Conservation (phyloP, 2,888 invertebrate genomes). For the Eupithecia exiguata region DNA sequence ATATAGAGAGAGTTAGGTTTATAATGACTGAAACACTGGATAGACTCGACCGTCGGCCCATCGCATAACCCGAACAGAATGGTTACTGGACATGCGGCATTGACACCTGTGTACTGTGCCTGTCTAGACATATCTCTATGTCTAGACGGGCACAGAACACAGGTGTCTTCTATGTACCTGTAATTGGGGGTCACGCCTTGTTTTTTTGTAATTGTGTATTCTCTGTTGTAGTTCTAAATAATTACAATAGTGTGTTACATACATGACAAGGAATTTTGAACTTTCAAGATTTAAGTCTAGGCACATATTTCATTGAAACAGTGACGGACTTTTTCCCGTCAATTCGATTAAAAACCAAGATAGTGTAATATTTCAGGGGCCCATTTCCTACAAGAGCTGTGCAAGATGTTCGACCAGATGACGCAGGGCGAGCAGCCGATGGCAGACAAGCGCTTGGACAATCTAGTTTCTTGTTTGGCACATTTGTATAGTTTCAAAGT, state of each 20-base stretch:
- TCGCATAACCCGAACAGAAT: slow-evolving; percentile 88
- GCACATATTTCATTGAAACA: neutral
- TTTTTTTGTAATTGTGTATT: too few species aligned
- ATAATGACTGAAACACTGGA: too few species aligned
- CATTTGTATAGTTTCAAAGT: slow-evolving; percentile 96
- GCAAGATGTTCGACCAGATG: slow-evolving; percentile 86
- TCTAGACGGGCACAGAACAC: too few species aligned
- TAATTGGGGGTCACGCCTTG: too few species aligned
- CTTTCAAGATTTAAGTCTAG: slow-evolving; percentile 80
- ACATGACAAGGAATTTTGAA: slow-evolving; percentile 92
- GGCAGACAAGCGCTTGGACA: slow-evolving; percentile 92
- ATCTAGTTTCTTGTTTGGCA: slow-evolving; percentile 89
- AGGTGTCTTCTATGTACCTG: too few species aligned
- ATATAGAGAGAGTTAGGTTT: too few species aligned
- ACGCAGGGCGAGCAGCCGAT: slow-evolving; percentile 77
- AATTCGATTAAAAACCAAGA: neutral
- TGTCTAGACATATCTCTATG: too few species aligned
- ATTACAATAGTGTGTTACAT: too few species aligned
- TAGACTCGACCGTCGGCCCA: neutral
- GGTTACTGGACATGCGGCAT: slow-evolving; percentile 91
- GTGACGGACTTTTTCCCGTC: neutral
- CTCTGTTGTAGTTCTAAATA: too few species aligned
- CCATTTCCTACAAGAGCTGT: slow-evolving; percentile 90
- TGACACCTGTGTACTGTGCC: slow-evolving; percentile 84
- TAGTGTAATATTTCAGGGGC: slow-evolving; percentile 85